Evolutionary conservation across 2,797 vertebrate species (phyloP).

Genomic region (Melanogrammus aeglefinus): DNA sequence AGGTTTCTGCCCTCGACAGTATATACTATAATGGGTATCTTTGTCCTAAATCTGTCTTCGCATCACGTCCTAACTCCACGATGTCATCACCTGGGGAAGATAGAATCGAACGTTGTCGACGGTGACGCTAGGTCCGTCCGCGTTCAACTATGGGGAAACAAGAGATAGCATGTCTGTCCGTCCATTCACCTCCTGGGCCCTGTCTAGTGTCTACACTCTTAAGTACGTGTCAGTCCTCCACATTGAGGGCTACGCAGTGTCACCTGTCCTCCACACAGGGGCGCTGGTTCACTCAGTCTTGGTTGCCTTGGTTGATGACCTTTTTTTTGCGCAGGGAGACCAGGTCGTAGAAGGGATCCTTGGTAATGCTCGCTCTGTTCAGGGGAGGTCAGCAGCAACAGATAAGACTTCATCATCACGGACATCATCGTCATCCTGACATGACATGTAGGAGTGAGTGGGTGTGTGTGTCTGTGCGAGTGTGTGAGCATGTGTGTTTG

Average conservation of each 20-base stretch:
- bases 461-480: background rate
- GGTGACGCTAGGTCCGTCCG: background rate
- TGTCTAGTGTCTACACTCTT: background rate
- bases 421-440: background rate
- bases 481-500: background rate
- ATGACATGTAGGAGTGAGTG: background rate
- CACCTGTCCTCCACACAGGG: background rate
- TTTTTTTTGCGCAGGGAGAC: conserved; percentile 92
- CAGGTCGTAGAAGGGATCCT: conserved; percentile 92
- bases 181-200: background rate
- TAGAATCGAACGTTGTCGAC: too few species aligned
- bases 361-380: conserved; percentile 89
- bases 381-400: background rate
- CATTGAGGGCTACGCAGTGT: background rate
- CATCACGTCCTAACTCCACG: too few species aligned
- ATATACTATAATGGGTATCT: too few species aligned
- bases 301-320: conserved; percentile 73
- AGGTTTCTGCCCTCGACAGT: too few species aligned
- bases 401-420: background rate
- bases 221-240: background rate
- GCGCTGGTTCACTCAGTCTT: conserved; percentile 51
- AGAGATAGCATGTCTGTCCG: background rate
- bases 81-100: too few species aligned
- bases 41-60: too few species aligned
- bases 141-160: background rate